Conservation (phyloP, 1,140 invertebrate species). For the Teleopsis dalmanni region DNA sequence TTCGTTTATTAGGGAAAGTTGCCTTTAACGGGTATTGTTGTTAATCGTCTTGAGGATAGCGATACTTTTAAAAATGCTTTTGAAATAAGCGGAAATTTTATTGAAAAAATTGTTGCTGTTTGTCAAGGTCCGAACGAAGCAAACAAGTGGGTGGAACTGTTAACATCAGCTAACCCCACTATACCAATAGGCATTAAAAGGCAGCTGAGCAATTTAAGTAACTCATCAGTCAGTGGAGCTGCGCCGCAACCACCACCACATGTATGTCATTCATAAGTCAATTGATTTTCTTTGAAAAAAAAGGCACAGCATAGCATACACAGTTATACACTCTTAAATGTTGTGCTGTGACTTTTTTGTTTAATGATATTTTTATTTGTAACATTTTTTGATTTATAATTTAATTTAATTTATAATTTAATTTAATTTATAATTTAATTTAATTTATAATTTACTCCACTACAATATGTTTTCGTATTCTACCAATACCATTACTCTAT, state of each 20-base stretch:
- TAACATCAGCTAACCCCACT: conserved; percentile 48
- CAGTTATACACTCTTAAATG: too few species aligned
- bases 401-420: too few species aligned
- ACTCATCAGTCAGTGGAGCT: conserved; percentile 32
- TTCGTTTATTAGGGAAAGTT: conserved; percentile 67
- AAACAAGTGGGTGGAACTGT: conserved; percentile 76
- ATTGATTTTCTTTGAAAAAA: too few species aligned
- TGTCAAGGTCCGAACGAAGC: conserved; percentile 79
- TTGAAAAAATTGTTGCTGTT: conserved; percentile 79
- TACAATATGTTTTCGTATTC: too few species aligned
- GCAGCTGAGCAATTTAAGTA: conserved; percentile 41
- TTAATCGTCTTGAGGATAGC: conserved; percentile 68
- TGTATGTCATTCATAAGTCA: too few species aligned
- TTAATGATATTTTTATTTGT: too few species aligned
- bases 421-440: too few species aligned
- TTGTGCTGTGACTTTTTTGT: too few species aligned
- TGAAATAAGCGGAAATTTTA: conserved; percentile 86
- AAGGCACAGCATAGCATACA: too few species aligned
- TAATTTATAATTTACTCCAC: too few species aligned
- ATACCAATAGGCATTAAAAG: conserved; percentile 43
- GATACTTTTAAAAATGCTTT: conserved; percentile 81
- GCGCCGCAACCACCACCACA: conserved; percentile 31
- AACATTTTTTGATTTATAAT: too few species aligned
- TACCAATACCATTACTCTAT: too few species aligned
- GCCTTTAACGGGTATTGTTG: conserved; percentile 74